phyloP scores from a whole-genome alignment of 2,797 vertebrate species.

The Myotis daubentonii region DNA sequence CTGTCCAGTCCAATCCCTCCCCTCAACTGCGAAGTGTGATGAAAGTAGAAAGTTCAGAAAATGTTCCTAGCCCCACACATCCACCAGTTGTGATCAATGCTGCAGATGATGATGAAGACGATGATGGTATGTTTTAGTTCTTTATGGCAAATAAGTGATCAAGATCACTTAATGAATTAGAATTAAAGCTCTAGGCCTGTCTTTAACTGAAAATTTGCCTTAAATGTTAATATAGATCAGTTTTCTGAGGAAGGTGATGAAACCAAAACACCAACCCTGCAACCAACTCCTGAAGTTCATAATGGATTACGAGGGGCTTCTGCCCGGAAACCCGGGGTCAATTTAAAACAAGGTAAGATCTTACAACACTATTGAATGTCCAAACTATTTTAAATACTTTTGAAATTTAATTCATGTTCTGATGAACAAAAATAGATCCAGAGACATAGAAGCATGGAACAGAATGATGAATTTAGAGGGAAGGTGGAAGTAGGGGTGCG shows the following conservation, averaged over 20 bases:
- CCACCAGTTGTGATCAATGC: slow-evolving; percentile 98
- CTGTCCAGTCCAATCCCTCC: slow-evolving; percentile 87
- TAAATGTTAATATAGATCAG: slow-evolving; percentile 88
- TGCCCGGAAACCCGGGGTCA: slow-evolving; percentile 86
- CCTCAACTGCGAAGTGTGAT: slow-evolving; percentile 94
- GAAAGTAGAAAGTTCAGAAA: slow-evolving; percentile 94
- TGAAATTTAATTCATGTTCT: neutral
- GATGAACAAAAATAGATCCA: too few species aligned
- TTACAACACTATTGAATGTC: neutral
- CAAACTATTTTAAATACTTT: neutral
- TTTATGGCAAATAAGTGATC: neutral
- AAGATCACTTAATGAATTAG: neutral
- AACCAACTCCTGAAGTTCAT: slow-evolving; percentile 78
- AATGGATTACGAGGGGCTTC: slow-evolving; percentile 83
- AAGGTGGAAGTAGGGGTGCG: too few species aligned
- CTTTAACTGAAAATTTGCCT: slow-evolving; percentile 39
- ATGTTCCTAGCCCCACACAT: slow-evolving; percentile 96
- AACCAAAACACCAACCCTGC: slow-evolving; percentile 84
- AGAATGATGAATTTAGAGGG: too few species aligned
- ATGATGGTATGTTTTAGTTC: slow-evolving; percentile 90
- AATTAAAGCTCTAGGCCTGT: neutral
- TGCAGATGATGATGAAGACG: slow-evolving; percentile 96
- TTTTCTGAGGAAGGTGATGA: slow-evolving; percentile 97
- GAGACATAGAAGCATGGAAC: too few species aligned
- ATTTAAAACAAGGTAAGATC: slow-evolving; percentile 86